Evolutionary conservation across 2,797 vertebrate genomes (phyloP).

Genomic region (Furcifer pardalis): DNA sequence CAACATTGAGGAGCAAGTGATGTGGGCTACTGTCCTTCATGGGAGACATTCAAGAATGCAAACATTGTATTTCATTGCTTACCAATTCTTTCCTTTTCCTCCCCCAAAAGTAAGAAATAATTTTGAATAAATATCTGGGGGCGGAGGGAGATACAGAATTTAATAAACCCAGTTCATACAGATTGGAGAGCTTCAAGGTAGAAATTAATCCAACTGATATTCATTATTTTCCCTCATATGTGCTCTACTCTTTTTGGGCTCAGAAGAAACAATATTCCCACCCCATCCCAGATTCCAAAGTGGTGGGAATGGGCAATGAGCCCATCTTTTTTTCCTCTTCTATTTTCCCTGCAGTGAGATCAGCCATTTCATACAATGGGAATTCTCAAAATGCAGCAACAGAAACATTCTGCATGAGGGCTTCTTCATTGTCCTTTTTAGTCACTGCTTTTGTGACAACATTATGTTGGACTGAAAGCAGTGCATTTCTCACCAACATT

Average conservation of each 20-base stretch:
- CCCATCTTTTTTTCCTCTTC: slow-evolving; percentile 52
- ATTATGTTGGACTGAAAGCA: slow-evolving; percentile 50
- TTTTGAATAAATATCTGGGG: too few species aligned
- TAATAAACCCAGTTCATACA: background rate
- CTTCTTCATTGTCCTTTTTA: slow-evolving; percentile 57
- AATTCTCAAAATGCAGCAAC: slow-evolving; percentile 47
- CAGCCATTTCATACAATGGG: slow-evolving; percentile 36
- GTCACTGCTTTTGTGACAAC: slow-evolving; percentile 46
- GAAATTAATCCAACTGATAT: slow-evolving; percentile 13
- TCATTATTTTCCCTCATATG: background rate
- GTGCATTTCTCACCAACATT: slow-evolving; percentile 50
- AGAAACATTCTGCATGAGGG: slow-evolving; percentile 47
- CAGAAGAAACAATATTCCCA: slow-evolving; percentile 33
- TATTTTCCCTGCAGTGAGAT: slow-evolving; percentile 24
- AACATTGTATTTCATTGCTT: background rate
- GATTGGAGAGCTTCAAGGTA: background rate
- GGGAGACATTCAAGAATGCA: background rate
- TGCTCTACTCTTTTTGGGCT: slow-evolving; percentile 12
- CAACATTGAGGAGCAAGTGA: too few species aligned
- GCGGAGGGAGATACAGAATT: too few species aligned
- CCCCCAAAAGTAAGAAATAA: too few species aligned
- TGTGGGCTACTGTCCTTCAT: too few species aligned
- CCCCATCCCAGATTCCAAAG: slow-evolving; percentile 10
- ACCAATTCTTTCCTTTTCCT: too few species aligned
- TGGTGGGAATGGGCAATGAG: slow-evolving; percentile 28